Base-by-base conservation (phyloP, 2,888 invertebrate genomes). In the Conchocele bisecta region DNA sequence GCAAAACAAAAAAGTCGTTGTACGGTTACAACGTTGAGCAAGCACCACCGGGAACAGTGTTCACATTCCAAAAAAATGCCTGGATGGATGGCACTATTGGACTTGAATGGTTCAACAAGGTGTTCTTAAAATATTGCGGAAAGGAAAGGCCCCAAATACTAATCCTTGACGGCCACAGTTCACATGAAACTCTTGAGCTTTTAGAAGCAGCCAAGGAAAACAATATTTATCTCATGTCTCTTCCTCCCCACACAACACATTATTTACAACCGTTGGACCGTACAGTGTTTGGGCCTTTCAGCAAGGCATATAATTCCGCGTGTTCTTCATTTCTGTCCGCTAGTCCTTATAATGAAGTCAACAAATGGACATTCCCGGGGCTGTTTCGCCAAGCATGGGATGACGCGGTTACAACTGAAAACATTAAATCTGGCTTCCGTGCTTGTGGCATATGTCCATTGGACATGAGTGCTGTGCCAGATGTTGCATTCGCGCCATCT, bases 31-130 rank as follows among this genome's bases (percentile, higher is more conserved):
- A 50, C 17, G 31, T n/a, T 22, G 17, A 26, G 58, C 50, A 28
- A n/a, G 58, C 42, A 11, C 66, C 51, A 17, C 31, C 41, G 11
- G 51, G 44, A 20, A 33, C 51, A 20, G 7, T 35, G 15, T 66
- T 51, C 39, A 5, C n/a, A 0, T 59, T 51, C 20, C 67, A 59
- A 37, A 31, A 51, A 35, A 59, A 66, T 4, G 44, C 39, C 5
- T 60, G 59, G 67, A 66, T 58, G 59, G 53, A 24, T n/a, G 53
- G 53, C n/a, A 33, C 24, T 31, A 17, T 59, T 3, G 42, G 53
- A 26, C 41, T 48, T 11, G 35, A 56, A 29, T 57, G 53, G 42
- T 53, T 61, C 22, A n/a, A n/a, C n/a, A n/a, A n/a, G n/a, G n/a
- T n/a, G n/a, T n/a, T n/a, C n/a, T n/a, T n/a, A n/a, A n/a, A n/a